Base-by-base conservation (phyloP, 1,140 invertebrate species). In the Thrips palmi region DNA sequence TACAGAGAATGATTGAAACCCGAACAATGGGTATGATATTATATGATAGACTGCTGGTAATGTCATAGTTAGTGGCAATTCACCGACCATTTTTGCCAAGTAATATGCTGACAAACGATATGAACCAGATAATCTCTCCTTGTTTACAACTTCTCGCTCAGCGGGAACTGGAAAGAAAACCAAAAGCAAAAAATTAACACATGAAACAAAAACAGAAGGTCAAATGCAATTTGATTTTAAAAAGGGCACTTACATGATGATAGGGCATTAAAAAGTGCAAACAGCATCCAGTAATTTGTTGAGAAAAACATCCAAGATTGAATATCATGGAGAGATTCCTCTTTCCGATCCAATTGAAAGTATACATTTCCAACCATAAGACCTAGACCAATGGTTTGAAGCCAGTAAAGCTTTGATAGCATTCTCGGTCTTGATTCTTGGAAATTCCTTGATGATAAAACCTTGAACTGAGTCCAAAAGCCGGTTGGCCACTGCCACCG, bases 231-330 rank as follows among this genome's bases (percentile, higher is more conserved):
- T 31, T 27, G 17, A 7, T 4, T 4, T 29, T 36, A 43, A 7
- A 20, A 25, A 31, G 22, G 18, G 29, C 14, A 65, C 67, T 70
- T 53, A 75, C 71, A 75, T 54, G 79, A 77, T 49, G 75, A 71
- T 12, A 86, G 62, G 37, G 81, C 77, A 47, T 78, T 77, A 51
- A 86, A 85, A 39, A 83, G 65, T 11, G 80, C 74, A 54, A 83
- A 83, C 20, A 86, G 62, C 74, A 84, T 85, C 81, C 80, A 86
- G 50, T 85, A 85, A 18, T 76, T 82, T 18, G 77, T 77, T 15
- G 78, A 79, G 59, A 84, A 85, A 52, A 85, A 85, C 72, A 84
- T 80, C 77, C 77, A 83, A 28, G 81, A 82, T 59, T 81, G 76
- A 21, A 85, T 72, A 55, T 87, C 80, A 40, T 76, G 70, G 19